Evolutionary conservation across 2,888 invertebrate genomes (phyloP).

Genomic region (Phengaris alcon): DNA sequence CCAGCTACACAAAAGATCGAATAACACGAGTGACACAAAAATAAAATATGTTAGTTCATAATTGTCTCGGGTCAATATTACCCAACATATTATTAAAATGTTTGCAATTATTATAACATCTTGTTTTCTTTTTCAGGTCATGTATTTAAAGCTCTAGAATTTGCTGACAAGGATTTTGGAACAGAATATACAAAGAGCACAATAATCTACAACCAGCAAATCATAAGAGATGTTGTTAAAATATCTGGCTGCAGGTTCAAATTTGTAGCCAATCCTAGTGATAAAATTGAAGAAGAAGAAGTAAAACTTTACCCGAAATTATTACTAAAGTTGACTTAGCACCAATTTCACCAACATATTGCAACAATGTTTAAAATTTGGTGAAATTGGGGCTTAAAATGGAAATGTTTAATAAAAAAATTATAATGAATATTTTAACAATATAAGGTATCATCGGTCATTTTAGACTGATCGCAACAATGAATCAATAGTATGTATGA

Average conservation of each 20-base stretch:
- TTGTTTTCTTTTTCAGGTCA: slow-evolving; percentile 73
- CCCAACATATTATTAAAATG: background rate
- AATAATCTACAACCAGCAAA: slow-evolving; percentile 81
- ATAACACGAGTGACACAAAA: no score
- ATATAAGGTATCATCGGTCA: no score
- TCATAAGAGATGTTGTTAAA: slow-evolving; percentile 84
- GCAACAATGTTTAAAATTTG: no score
- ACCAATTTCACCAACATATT: no score
- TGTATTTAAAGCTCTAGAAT: slow-evolving; percentile 83
- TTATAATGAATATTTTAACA: no score
- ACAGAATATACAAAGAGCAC: slow-evolving; percentile 73
- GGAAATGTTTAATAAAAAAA: background rate
- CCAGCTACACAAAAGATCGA: no score
- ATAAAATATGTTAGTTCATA: no score
- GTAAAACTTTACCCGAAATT: slow-evolving; percentile 39
- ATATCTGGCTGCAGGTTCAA: slow-evolving; percentile 83
- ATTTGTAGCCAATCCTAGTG: slow-evolving; percentile 73
- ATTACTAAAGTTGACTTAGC: background rate
- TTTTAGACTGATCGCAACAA: no score
- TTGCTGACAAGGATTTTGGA: slow-evolving; percentile 79
- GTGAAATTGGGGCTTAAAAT: no score
- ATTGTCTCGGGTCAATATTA: no score
- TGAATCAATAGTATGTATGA: no score
- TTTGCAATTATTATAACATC: background rate
- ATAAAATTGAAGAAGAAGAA: slow-evolving; percentile 59